Conservation (phyloP, 2,888 invertebrate genomes). For the Tetheella fluctuosa region DNA sequence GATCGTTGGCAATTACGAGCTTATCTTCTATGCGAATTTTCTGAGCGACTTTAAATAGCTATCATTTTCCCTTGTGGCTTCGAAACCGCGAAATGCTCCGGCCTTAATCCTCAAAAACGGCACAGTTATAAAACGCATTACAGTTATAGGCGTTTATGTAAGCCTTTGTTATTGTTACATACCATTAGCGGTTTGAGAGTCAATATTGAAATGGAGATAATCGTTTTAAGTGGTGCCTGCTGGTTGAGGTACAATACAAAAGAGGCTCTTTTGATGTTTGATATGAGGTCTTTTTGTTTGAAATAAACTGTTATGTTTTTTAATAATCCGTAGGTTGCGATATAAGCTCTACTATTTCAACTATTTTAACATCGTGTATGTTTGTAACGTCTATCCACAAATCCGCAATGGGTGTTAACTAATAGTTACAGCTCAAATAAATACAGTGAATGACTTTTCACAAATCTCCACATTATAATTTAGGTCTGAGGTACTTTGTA, state of each 20-base stretch:
- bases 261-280: not conserved
- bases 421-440: too few species aligned
- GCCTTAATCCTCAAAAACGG: slow-evolving; percentile 56
- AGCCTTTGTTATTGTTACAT: slow-evolving; percentile 42
- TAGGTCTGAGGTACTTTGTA: too few species aligned
- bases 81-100: slow-evolving; percentile 51
- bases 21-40: slow-evolving; percentile 75
- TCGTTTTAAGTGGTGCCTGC: not conserved
- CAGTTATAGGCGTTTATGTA: slow-evolving; percentile 45
- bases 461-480: too few species aligned
- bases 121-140: slow-evolving; percentile 56
- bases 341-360: too few species aligned
- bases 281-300: too few species aligned
- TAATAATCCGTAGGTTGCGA: too few species aligned
- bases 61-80: slow-evolving; percentile 67
- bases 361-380: too few species aligned
- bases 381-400: too few species aligned
- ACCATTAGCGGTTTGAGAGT: slow-evolving; percentile 30
- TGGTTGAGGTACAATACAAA: not conserved
- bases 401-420: too few species aligned
- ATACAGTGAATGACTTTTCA: too few species aligned
- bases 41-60: slow-evolving; percentile 75
- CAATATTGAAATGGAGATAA: slow-evolving; percentile 11
- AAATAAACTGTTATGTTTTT: too few species aligned
- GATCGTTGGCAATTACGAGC: slow-evolving; percentile 70